phyloP scores from a whole-genome alignment of 2,888 invertebrate genomes.

The Dicranocentrus wangi region DNA sequence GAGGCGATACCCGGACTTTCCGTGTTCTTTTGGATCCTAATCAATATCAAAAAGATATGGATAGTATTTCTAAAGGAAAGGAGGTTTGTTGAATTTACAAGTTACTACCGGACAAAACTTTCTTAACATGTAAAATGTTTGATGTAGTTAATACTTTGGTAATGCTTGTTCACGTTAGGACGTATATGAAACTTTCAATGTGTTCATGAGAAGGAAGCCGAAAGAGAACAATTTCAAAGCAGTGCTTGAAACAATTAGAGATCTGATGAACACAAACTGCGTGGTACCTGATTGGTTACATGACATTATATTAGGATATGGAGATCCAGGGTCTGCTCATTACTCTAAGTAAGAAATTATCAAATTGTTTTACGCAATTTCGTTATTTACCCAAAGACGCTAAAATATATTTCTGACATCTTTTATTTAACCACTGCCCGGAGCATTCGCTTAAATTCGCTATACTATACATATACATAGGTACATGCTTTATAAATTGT shows the following conservation, averaged over 20 bases:
- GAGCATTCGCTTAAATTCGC: no score
- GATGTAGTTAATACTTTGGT: neutral
- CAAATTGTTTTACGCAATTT: no score
- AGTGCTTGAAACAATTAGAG: conserved; percentile 97
- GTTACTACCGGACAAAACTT: neutral
- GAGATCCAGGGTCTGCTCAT: conserved; percentile 97
- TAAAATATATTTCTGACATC: no score
- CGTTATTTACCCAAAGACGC: no score
- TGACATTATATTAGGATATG: conserved; percentile 97
- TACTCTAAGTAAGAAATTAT: conserved; percentile 87
- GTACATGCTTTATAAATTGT: no score
- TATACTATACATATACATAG: no score
- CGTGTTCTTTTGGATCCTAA: conserved; percentile 96
- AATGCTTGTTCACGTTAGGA: conserved; percentile 77
- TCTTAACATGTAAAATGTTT: neutral
- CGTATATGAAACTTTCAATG: conserved; percentile 94
- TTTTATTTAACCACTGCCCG: no score
- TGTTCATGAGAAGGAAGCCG: conserved; percentile 97
- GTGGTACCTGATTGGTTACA: conserved; percentile 98
- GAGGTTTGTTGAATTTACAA: conserved; percentile 78
- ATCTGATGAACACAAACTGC: conserved; percentile 99
- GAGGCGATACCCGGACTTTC: conserved; percentile 92
- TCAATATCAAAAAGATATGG: conserved; percentile 95
- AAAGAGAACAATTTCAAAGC: conserved; percentile 99
- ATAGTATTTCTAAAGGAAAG: conserved; percentile 84